Conservation (phyloP, 1,140 invertebrate species). For the Condylostylus longicornis region DNA sequence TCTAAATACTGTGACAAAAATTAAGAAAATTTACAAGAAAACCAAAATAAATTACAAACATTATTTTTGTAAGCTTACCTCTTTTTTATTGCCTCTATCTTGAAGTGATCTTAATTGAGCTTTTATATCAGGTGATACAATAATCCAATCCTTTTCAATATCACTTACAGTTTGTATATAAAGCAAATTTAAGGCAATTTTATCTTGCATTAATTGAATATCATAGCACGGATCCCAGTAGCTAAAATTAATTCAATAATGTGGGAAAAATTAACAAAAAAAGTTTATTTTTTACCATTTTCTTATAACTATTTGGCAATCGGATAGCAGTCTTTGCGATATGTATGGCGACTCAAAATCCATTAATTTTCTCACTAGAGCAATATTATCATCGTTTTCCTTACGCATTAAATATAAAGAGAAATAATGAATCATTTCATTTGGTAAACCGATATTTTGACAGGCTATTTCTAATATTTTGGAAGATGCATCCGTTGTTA, state of each 20-base stretch:
- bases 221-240: slow-evolving; percentile 83
- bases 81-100: slow-evolving; percentile 60
- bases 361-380: slow-evolving; percentile 73
- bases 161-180: slow-evolving; percentile 78
- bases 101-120: slow-evolving; percentile 53
- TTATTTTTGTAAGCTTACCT: slow-evolving; percentile 39
- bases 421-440: slow-evolving; percentile 71
- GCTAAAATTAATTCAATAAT: slow-evolving; percentile 36
- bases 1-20: slow-evolving; percentile 60
- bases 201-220: slow-evolving; percentile 61
- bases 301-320: slow-evolving; percentile 54
- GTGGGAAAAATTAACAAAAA: slow-evolving; percentile 1
- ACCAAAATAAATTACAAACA: not conserved
- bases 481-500: slow-evolving; percentile 66
- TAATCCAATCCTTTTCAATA: slow-evolving; percentile 72
- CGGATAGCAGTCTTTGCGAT: slow-evolving; percentile 51
- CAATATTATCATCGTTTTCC: slow-evolving; percentile 53
- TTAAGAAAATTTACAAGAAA: slow-evolving; percentile 5
- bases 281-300: slow-evolving; percentile 44
- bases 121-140: slow-evolving; percentile 50
- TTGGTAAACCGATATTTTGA: slow-evolving; percentile 56
- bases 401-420: slow-evolving; percentile 70
- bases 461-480: slow-evolving; percentile 67
- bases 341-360: slow-evolving; percentile 94
- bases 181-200: slow-evolving; percentile 68